Base-by-base conservation (phyloP, 1,140 invertebrate species). In the Drosophila baimaii region DNA sequence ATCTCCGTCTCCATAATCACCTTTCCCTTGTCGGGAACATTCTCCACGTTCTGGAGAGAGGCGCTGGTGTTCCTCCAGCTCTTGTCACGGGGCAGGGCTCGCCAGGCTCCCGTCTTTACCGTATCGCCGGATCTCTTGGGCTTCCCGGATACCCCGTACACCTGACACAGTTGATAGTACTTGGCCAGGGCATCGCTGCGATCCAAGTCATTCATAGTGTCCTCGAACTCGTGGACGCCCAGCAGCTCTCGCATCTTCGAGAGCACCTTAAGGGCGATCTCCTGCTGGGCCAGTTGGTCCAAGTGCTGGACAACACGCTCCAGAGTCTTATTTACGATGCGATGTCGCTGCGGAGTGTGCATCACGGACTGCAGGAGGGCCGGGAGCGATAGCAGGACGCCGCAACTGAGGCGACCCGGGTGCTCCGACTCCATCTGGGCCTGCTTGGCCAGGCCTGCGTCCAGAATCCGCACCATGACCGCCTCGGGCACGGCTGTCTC, bases 1-100 rank as follows among this genome's bases (percentile, higher is more conserved):
- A 96, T 96, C 93, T 96, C 96, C 0, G 96, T 96, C 92, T 96
- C 96, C 59, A 97, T 93, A 39, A 97, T 95, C 0, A 96, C 94
- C 92, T 95, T 95, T 6, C 91, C 90, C 17, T 81, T 89, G 9
- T 88, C 84, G 5, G 80, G 41, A 17, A 39, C 21, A 7, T 15
- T 27, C 31, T 61, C 44, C 57, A 21, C 8, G 5, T 17, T 35
- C 4, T 51, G 57, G 9, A 10, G 29, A 6, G 23, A n/a, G 19
- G n/a, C 33, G 19, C 23, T 37, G 47, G 37, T 68, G 59, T 35
- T 69, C 46, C 75, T 75, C 90, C 90, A 91, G 13, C 51, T 73
- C 1, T 82, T 59, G 0, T 90, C 84, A 3, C 78, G 62, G 0
- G 89, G 88, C 2, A 86, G 15, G 8, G 81, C 75, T 0, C 84